Percentiles rank a stretch among this genome's conserved stretches.
phyloP scores from a whole-genome alignment of 2,113 vertebrate species.

The Casuarius casuarius region DNA sequence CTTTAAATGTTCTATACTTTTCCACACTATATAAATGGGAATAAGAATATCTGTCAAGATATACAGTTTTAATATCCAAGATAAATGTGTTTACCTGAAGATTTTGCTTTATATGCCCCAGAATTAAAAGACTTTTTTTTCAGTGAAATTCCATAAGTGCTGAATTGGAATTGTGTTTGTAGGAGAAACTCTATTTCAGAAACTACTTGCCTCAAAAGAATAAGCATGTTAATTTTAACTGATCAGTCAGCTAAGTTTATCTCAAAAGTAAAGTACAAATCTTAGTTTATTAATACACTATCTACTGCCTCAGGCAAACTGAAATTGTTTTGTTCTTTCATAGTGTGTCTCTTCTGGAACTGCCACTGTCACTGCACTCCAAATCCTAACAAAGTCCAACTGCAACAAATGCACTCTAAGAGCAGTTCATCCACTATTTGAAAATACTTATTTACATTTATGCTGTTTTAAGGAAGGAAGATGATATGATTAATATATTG shows the following conservation, averaged over 20 bases:
- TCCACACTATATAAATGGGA: neutral
- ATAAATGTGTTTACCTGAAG: neutral
- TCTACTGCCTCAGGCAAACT: neutral
- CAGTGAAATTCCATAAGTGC: neutral
- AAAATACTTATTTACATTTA: neutral
- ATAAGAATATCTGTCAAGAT: neutral
- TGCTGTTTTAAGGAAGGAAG: neutral
- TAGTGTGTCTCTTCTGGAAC: neutral
- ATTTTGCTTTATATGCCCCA: neutral
- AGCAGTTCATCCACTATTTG: neutral
- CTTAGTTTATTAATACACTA: neutral
- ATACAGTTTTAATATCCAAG: neutral
- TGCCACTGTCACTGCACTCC: neutral
- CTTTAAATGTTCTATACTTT: neutral
- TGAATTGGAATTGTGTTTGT: neutral
- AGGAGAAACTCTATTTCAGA: conserved; percentile 14
- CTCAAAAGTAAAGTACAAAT: neutral
- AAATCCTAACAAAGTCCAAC: neutral
- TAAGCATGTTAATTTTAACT: conserved; percentile 16
- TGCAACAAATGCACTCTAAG: neutral
- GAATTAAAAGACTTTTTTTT: neutral
- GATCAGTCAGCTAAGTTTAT: neutral
- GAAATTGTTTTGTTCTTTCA: neutral
- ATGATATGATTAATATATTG: neutral
- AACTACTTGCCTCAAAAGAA: neutral